A percentile compares a stretch with the other conserved stretches of the same genome.
These are phyloP conservation scores for Centropristis striata DNA, from an alignment of 2,113 vertebrate genomes.

Conservation along the genomic window DNA sequence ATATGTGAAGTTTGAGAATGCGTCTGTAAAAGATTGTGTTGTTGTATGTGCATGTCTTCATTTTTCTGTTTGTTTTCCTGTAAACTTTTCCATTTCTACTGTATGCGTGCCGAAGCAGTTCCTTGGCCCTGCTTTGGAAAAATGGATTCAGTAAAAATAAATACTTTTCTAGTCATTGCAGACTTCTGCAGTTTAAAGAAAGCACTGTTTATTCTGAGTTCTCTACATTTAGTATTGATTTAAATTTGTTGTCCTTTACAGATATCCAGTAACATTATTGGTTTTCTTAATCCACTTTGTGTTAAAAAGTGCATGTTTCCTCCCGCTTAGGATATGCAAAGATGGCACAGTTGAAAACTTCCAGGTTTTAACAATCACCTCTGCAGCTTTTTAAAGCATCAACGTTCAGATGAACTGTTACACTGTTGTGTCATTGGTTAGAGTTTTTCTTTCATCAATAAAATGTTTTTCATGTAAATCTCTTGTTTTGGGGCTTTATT, in stretches of 20 bases:
- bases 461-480: constrained; percentile 61
- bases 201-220: neutral
- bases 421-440: constrained; percentile 26
- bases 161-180: constrained; percentile 4
- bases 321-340: constrained; percentile 17
- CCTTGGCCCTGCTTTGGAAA: constrained; percentile 12
- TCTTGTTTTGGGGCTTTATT: neutral
- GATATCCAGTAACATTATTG: neutral
- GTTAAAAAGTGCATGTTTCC: constrained; percentile 26
- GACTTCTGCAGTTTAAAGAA: neutral
- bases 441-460: constrained; percentile 64
- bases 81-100: constrained; percentile 10
- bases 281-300: neutral
- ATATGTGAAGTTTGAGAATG: constrained; percentile 12
- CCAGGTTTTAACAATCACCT: constrained; percentile 42
- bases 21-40: constrained; percentile 32
- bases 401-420: constrained; percentile 43
- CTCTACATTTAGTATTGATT: neutral
- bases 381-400: constrained; percentile 57
- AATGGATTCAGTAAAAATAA: neutral
- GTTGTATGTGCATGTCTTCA: constrained; percentile 56
- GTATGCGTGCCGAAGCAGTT: constrained; percentile 56
- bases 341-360: constrained; percentile 16
- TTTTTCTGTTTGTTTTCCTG: constrained; percentile 30
- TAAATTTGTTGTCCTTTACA: neutral